phyloP scores from a whole-genome alignment of 2,888 invertebrate genomes.

The Fragum fragum region DNA sequence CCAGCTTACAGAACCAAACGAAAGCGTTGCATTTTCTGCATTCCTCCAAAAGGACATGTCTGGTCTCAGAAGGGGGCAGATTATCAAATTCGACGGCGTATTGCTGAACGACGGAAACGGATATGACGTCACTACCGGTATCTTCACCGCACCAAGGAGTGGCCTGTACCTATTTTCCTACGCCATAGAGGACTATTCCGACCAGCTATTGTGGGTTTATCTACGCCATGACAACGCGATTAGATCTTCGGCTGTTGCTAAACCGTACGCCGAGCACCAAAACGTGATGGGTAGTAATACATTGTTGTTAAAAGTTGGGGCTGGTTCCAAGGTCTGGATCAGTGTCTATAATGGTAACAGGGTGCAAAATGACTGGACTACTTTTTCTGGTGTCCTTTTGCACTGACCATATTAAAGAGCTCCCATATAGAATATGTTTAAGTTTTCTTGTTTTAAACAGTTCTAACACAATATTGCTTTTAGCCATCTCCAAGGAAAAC shows the following conservation, averaged over 20 bases:
- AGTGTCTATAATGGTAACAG: not conserved
- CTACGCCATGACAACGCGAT: not conserved
- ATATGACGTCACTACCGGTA: constrained; percentile 15
- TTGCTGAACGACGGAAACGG: constrained; percentile 9
- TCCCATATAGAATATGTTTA: no score
- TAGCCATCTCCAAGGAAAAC: no score
- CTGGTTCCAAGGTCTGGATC: constrained; percentile 2
- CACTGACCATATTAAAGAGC: no score
- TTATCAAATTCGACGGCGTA: not conserved
- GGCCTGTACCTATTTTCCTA: constrained; percentile 10
- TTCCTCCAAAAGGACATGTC: constrained; percentile 2
- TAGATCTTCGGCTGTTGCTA: not conserved
- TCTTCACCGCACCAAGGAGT: constrained; percentile 8
- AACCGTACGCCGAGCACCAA: constrained; percentile 8
- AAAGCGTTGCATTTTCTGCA: not conserved
- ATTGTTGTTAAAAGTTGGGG: not conserved
- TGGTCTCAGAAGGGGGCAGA: not conserved
- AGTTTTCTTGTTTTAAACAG: no score
- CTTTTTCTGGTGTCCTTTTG: constrained; percentile 2
- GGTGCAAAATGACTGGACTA: not conserved
- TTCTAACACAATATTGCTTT: no score
- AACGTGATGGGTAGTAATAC: constrained; percentile 8
- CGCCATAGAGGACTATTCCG: constrained; percentile 2
- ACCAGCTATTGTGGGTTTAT: not conserved
- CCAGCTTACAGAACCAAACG: not conserved